These are phyloP conservation scores for Zaprionus nigranus DNA, from an alignment of 1,140 invertebrate genomes.

Conservation along the genomic window DNA sequence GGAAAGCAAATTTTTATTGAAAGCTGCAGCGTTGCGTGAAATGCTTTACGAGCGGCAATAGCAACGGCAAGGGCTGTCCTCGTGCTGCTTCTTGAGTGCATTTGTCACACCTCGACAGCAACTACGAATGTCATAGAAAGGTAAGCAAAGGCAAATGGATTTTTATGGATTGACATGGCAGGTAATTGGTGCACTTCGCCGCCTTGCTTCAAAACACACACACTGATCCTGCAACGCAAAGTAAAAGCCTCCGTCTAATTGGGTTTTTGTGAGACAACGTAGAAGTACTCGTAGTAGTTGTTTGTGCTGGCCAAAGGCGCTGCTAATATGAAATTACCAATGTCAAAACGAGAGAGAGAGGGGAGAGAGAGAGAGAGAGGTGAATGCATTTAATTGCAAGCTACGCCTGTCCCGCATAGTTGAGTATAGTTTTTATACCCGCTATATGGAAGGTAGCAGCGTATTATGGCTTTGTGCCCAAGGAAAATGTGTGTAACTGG, in stretches of 20 bases:
- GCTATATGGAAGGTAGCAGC: not conserved
- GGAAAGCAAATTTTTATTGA: constrained; percentile 79
- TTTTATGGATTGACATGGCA: constrained; percentile 81
- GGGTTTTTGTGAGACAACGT: constrained; percentile 55
- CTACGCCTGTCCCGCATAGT: constrained; percentile 22
- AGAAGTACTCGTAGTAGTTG: constrained; percentile 5
- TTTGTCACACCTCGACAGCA: constrained; percentile 74
- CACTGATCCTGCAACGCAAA: constrained; percentile 31
- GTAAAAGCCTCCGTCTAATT: constrained; percentile 70
- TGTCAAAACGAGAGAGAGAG: constrained; percentile 20
- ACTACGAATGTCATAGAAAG: constrained; percentile 31
- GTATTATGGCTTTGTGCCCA: not conserved
- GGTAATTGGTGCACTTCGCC: constrained; percentile 77
- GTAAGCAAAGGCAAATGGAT: constrained; percentile 69
- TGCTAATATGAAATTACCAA: constrained; percentile 72
- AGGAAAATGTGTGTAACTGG: not conserved
- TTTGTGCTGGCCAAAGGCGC: constrained; percentile 63
- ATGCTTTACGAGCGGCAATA: constrained; percentile 68
- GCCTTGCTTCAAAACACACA: constrained; percentile 6
- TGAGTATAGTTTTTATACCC: constrained; percentile 10
- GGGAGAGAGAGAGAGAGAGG: not conserved
- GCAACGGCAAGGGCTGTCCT: not conserved
- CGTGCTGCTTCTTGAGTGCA: constrained; percentile 66
- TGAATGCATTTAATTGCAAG: constrained; percentile 65
- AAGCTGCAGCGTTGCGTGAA: constrained; percentile 81